A percentile compares a stretch with the other conserved stretches of the same genome.
phyloP scores from a whole-genome alignment of 2,888 invertebrate species.

The Acleris laterana region DNA sequence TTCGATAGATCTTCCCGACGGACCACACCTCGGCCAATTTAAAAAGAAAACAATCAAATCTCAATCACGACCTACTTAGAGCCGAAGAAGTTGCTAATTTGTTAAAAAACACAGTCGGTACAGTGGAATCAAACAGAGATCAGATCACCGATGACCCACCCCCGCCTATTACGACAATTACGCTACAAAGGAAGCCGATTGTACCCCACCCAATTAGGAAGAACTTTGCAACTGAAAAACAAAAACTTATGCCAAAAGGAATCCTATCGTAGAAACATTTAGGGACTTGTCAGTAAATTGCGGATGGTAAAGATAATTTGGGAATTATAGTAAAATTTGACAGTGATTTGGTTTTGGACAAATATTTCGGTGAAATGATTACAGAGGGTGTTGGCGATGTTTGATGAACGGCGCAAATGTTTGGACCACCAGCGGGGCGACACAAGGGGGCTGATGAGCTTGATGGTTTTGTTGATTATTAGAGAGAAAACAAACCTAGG shows the following conservation, averaged over 20 bases:
- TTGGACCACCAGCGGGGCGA: constrained; percentile 62
- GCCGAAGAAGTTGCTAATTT: constrained; percentile 64
- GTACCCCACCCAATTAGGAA: constrained; percentile 26
- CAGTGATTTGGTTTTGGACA: constrained; percentile 46
- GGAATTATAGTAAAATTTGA: constrained; percentile 40
- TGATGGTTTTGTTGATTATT: constrained; percentile 21
- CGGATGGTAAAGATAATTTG: neutral
- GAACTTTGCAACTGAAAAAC: neutral
- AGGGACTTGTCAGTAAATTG: neutral
- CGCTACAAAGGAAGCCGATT: constrained; percentile 55
- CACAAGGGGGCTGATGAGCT: constrained; percentile 7
- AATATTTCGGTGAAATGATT: constrained; percentile 64
- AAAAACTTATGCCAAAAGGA: neutral
- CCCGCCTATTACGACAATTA: constrained; percentile 41
- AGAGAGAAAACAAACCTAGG: neutral
- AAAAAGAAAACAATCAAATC: constrained; percentile 40
- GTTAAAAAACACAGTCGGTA: constrained; percentile 60
- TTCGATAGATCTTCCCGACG: constrained; percentile 24
- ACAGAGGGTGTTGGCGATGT: constrained; percentile 56
- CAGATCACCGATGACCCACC: constrained; percentile 50
- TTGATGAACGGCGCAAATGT: constrained; percentile 63
- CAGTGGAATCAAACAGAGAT: constrained; percentile 59
- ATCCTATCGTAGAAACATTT: neutral
- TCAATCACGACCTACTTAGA: constrained; percentile 55
- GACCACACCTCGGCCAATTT: constrained; percentile 52